Conservation (phyloP, 2,113 vertebrate genomes). For the Scortum barcoo region DNA sequence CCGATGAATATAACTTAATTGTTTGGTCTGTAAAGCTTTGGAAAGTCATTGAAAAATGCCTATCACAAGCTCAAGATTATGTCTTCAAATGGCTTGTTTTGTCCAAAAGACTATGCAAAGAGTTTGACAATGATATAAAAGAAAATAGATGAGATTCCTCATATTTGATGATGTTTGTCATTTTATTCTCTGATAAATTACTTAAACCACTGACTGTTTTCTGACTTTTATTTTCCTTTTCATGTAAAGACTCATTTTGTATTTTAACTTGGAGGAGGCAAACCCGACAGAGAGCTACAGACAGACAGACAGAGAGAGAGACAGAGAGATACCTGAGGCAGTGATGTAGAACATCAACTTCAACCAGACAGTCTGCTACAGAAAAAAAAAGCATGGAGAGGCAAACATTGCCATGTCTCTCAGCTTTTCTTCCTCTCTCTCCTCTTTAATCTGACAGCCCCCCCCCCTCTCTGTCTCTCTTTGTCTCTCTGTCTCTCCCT, state of each 20-base stretch:
- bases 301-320: conserved; percentile 24
- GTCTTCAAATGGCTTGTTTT: neutral
- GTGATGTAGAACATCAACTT: conserved; percentile 69
- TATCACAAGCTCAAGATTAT: neutral
- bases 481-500: conserved; percentile 46
- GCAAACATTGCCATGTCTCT: conserved; percentile 64
- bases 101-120: neutral
- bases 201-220: neutral
- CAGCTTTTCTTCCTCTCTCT: conserved; percentile 56
- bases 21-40: neutral
- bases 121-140: neutral
- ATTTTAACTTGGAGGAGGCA: conserved; percentile 19
- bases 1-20: neutral
- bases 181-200: neutral
- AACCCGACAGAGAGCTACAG: conserved; percentile 17
- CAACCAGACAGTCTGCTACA: conserved; percentile 68
- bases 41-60: neutral
- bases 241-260: conserved; percentile 21
- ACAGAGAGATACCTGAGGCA: conserved; percentile 65
- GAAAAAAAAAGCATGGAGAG: conserved; percentile 50
- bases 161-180: neutral
- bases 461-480: conserved; percentile 36
- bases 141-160: neutral
- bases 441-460: conserved; percentile 71
- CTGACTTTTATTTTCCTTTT: neutral